Conservation (phyloP, 2,888 invertebrate species). For the Melipona bicolor region DNA sequence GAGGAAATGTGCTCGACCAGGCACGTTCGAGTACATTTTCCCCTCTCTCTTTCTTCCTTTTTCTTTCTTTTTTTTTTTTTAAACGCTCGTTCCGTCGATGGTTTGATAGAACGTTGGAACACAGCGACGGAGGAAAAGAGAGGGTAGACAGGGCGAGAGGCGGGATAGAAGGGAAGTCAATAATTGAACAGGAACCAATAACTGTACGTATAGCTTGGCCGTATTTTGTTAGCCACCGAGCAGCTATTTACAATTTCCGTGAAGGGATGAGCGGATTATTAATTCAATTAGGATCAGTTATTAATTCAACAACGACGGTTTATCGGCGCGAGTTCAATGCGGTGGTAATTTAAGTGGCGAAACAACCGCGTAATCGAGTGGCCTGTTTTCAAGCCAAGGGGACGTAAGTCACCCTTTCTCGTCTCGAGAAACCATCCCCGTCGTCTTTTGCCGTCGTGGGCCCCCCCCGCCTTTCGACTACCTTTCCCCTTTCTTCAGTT, state of each 20-base stretch:
- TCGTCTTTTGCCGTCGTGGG: not conserved
- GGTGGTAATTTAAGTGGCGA: constrained; percentile 49
- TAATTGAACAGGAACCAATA: constrained; percentile 70
- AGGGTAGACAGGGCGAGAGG: not conserved
- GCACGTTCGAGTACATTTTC: too few relatives aligned
- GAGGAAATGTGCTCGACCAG: not conserved
- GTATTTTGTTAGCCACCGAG: constrained; percentile 63
- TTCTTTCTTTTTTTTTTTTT: not conserved
- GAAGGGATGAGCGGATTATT: constrained; percentile 64
- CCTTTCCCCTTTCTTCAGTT: constrained; percentile 2
- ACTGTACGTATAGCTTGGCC: constrained; percentile 48
- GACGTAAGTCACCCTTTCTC: not conserved
- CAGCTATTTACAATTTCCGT: constrained; percentile 61
- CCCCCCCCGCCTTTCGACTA: too few relatives aligned
- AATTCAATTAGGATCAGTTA: constrained; percentile 69
- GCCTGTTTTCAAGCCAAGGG: constrained; percentile 14
- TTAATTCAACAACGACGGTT: constrained; percentile 67
- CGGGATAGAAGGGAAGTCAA: constrained; percentile 48
- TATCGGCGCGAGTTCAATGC: constrained; percentile 34
- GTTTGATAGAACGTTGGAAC: constrained; percentile 56
- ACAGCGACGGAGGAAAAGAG: not conserved
- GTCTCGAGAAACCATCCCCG: not conserved
- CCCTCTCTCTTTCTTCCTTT: too few relatives aligned
- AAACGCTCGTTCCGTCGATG: constrained; percentile 22
- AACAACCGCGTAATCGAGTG: constrained; percentile 37